Conservation (phyloP, 2,888 invertebrate genomes). For the Synanthedon vespiformis region DNA sequence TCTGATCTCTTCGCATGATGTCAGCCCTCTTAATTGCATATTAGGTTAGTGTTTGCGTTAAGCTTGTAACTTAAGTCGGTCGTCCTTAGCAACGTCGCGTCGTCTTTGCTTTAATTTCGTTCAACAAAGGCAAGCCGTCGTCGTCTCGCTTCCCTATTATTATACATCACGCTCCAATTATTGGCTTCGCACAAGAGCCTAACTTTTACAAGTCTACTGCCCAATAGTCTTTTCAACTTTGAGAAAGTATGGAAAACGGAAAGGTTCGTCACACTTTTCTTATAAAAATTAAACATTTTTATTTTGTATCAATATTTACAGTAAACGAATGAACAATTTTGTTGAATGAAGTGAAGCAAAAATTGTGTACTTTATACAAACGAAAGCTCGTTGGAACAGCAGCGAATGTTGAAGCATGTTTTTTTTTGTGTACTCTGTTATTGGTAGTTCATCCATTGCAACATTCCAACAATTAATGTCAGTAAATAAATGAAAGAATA, state of each 20-base stretch:
- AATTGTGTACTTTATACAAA: not conserved
- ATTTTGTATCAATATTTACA: too few species aligned
- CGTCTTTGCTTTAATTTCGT: constrained; percentile 35
- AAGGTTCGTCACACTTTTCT: too few species aligned
- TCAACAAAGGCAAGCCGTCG: constrained; percentile 27
- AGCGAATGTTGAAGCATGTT: too few species aligned
- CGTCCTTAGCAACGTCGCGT: constrained; percentile 22
- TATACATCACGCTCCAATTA: constrained; percentile 47
- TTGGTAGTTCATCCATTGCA: too few species aligned
- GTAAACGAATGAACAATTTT: too few species aligned
- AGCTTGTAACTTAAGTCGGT: constrained; percentile 9
- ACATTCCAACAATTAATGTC: too few species aligned
- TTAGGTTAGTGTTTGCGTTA: not conserved
- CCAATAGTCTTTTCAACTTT: not conserved
- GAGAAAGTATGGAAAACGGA: too few species aligned
- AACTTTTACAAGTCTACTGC: not conserved
- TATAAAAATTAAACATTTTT: too few species aligned
- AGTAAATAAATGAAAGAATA: too few species aligned
- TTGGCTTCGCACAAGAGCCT: constrained; percentile 25
- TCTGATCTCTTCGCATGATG: too few species aligned
- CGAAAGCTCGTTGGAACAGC: too few species aligned
- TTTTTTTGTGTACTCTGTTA: too few species aligned
- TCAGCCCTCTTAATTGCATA: not conserved
- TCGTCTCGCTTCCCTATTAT: constrained; percentile 21
- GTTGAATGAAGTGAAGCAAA: not conserved